Percentiles rank a stretch among this genome's conserved stretches.
Conservation (phyloP, 2,113 vertebrate species). For the Okapia johnstoni region DNA sequence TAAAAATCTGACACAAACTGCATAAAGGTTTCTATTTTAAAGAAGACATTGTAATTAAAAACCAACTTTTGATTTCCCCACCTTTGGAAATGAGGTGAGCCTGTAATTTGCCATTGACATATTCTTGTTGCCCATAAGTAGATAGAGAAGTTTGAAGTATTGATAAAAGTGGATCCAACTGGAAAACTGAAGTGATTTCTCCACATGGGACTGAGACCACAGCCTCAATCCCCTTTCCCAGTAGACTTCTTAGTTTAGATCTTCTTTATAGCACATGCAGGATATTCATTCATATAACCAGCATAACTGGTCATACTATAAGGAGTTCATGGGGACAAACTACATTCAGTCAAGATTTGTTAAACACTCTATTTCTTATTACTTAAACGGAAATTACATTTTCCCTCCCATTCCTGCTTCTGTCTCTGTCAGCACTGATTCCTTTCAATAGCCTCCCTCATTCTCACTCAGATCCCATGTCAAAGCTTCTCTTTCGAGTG, state of each 20-base stretch:
- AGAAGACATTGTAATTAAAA: neutral
- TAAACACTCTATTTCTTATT: neutral
- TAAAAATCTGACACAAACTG: neutral
- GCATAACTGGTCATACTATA: neutral
- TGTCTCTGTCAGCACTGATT: neutral
- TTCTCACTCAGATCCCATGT: neutral
- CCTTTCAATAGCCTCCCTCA: neutral
- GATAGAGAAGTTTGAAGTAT: neutral
- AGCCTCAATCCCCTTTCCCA: neutral
- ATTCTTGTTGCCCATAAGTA: neutral
- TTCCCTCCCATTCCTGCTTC: neutral
- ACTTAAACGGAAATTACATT: neutral
- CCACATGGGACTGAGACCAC: neutral
- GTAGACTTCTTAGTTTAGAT: neutral
- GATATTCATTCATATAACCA: neutral
- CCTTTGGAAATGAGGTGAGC: neutral
- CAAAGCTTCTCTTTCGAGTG: neutral
- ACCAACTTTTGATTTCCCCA: neutral
- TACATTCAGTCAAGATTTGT: neutral
- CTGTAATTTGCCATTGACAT: neutral
- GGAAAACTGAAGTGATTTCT: neutral
- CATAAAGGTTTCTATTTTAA: neutral
- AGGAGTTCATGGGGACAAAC: neutral
- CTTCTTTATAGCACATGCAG: neutral
- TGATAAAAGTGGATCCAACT: neutral